phyloP scores from a whole-genome alignment of 2,113 vertebrate species.

The Sarotherodon lohbergeri region DNA sequence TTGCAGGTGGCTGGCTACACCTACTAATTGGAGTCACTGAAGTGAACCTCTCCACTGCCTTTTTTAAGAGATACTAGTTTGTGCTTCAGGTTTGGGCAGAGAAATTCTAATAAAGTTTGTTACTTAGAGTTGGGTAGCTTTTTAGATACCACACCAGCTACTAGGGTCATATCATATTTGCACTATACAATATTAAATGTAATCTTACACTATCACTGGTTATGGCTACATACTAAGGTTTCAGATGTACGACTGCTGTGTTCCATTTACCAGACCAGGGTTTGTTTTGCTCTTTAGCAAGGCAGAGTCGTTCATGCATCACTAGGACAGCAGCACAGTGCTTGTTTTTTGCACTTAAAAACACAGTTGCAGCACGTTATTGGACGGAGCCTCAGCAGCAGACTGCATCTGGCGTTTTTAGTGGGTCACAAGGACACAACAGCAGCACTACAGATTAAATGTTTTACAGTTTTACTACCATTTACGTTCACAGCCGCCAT shows the following conservation, averaged over 20 bases:
- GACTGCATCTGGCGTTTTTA: accelerated
- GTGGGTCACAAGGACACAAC: background rate
- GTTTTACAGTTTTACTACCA: background rate
- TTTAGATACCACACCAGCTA: background rate
- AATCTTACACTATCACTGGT: background rate
- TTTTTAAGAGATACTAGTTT: background rate
- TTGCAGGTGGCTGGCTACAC: accelerated
- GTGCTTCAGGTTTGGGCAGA: background rate
- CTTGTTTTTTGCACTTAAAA: no score
- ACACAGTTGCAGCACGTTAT: no score
- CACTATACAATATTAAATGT: background rate
- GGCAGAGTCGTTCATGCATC: no score
- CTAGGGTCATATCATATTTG: background rate
- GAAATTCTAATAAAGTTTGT: background rate
- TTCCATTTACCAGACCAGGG: background rate
- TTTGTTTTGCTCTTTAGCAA: no score
- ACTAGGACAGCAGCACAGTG: no score
- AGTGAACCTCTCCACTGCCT: background rate
- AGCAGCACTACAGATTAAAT: background rate
- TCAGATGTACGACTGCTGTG: background rate
- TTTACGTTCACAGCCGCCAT: accelerated
- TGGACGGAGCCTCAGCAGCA: no score
- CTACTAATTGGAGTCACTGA: background rate
- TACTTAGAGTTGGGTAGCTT: background rate
- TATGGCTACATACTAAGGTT: background rate